Percentiles rank a stretch among this genome's conserved stretches.
phyloP scores from a whole-genome alignment of 1,140 invertebrate species.

The Archegozetes longisetosus region DNA sequence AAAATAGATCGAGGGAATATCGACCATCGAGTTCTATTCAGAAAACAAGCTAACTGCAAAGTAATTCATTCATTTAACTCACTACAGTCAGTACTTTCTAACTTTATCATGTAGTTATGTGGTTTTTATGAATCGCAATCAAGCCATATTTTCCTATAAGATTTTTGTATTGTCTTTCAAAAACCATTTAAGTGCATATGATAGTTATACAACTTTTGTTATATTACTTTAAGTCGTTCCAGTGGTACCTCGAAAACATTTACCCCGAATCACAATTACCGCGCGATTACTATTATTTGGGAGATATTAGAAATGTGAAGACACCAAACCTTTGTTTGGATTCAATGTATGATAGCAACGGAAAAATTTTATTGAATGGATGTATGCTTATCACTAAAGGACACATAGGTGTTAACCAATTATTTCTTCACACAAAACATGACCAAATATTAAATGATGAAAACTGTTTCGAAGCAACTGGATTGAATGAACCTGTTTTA shows the following conservation, averaged over 20 bases:
- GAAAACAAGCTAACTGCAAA: constrained; percentile 57
- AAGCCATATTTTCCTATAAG: neutral
- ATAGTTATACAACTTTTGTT: constrained; percentile 57
- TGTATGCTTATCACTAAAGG: neutral
- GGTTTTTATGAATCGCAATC: constrained; percentile 33
- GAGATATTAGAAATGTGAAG: constrained; percentile 38
- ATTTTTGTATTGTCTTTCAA: constrained; percentile 5
- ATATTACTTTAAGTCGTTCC: constrained; percentile 79
- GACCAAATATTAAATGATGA: neutral
- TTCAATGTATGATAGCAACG: neutral
- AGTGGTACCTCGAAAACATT: constrained; percentile 94
- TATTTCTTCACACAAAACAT: neutral
- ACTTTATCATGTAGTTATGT: constrained; percentile 89
- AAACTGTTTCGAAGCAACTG: neutral
- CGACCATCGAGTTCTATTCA: constrained; percentile 5
- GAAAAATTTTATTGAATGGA: neutral
- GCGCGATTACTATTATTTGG: constrained; percentile 81
- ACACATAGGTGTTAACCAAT: neutral
- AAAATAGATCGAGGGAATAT: neutral
- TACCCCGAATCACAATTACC: constrained; percentile 95
- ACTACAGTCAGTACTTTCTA: too few relatives aligned
- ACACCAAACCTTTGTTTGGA: neutral
- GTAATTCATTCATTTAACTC: constrained; percentile 44
- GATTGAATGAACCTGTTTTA: neutral
- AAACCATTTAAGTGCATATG: neutral